phyloP scores from a whole-genome alignment of 35 echinoderm and acorn worm species.

The Patiria miniata region DNA sequence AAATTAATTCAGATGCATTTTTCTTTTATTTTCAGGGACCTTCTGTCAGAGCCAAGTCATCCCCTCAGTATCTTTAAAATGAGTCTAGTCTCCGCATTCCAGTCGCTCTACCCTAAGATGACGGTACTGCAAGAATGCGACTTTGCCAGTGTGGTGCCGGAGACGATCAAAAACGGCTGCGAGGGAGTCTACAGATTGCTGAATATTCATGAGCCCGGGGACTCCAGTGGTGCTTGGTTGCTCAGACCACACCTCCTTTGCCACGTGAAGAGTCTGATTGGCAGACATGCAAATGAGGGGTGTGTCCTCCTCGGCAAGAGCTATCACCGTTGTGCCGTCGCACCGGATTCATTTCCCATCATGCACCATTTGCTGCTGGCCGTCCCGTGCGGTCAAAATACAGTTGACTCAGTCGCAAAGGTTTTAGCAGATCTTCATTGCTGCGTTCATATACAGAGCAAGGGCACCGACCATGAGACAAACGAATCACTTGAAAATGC shows the following conservation, averaged over 20 bases:
- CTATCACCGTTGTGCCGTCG: conserved; percentile 37
- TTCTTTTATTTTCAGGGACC: not conserved
- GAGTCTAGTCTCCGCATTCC: not conserved
- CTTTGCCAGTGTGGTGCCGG: not conserved
- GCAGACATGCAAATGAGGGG: not conserved
- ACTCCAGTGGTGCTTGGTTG: not conserved
- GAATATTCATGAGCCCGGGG: conserved; percentile 9
- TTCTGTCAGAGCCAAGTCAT: not conserved
- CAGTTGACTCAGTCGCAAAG: not conserved
- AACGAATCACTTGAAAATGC: too few relatives aligned
- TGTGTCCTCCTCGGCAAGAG: conserved; percentile 16
- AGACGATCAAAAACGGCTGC: not conserved
- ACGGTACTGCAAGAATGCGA: not conserved
- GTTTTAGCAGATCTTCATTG: not conserved
- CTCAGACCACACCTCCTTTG: conserved; percentile 30
- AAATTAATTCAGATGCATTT: not conserved
- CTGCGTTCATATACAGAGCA: too few relatives aligned
- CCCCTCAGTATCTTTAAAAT: not conserved
- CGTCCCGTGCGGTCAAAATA: not conserved
- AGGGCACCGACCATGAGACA: too few relatives aligned
- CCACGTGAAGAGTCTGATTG: not conserved
- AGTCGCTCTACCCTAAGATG: not conserved
- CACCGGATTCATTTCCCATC: conserved; percentile 45
- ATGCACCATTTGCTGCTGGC: conserved; percentile 50
- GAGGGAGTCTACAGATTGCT: not conserved